Percentiles rank a stretch among this genome's conserved stretches.
phyloP scores from a whole-genome alignment of 2,888 invertebrate species.

The Acleris laterana region DNA sequence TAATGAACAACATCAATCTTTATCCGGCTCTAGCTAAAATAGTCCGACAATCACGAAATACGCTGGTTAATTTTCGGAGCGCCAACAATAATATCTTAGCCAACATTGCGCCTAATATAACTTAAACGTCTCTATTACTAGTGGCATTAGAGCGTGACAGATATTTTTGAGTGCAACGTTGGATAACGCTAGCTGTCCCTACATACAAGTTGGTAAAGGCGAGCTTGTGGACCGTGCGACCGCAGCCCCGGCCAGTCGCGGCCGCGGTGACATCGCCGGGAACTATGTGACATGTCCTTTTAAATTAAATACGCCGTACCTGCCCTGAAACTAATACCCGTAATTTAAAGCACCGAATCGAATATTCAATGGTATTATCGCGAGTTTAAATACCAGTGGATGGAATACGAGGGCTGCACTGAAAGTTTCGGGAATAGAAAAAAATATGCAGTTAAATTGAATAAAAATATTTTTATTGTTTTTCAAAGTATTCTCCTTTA shows the following conservation, averaged over 20 bases:
- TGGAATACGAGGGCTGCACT: no score
- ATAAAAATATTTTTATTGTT: no score
- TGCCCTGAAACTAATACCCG: constrained; percentile 4
- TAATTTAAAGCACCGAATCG: not conserved
- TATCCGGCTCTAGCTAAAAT: constrained; percentile 10
- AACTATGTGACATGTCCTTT: constrained; percentile 22
- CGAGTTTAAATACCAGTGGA: no score
- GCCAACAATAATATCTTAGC: no score
- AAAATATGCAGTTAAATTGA: no score
- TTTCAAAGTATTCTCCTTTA: no score
- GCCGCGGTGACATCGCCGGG: constrained; percentile 9
- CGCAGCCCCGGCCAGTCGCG: constrained; percentile 19
- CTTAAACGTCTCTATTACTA: no score
- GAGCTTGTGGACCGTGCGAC: constrained; percentile 24
- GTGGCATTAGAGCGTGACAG: no score
- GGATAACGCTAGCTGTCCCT: not conserved
- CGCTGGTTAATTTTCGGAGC: constrained; percentile 13
- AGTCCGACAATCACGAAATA: constrained; percentile 9
- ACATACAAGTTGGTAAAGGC: constrained; percentile 12
- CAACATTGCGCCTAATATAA: not conserved
- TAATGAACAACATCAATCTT: constrained; percentile 10
- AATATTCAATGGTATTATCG: constrained; percentile 1
- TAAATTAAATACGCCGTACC: constrained; percentile 20
- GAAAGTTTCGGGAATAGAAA: no score
- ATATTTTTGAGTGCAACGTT: no score